Evolutionary conservation across 1,140 invertebrate genomes (phyloP), one percentile per base, ranked within the genome.

Genomic region (Rhizoglyphus robini): DNA sequence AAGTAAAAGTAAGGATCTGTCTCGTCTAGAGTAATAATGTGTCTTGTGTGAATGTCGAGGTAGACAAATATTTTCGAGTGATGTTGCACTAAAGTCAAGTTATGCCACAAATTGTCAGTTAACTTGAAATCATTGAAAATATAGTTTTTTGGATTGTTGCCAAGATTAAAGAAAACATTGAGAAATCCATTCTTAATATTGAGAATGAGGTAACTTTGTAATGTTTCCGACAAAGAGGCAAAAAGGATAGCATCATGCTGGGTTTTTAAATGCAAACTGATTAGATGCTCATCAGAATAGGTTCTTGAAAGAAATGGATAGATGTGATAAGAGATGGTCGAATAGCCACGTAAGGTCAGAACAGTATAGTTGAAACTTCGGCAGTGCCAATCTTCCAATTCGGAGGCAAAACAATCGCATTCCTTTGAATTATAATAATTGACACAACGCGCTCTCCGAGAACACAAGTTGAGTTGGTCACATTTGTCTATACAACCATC

Each of bases 301-400:
- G 90, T 86, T 46, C 88, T 81, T 75, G 93, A 88, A 74, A 90
- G 88, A 86, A 88, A 91, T 71, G 91, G 87, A 73, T 93, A 94
- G 18, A 94, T 86, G 59, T 88, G 80, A 75, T 93, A 94, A 0
- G 88, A 91, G 1, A 96, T 84, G 77, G 89, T 94, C 30, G 90
- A 92, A 61, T 90, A 91, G 0, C 91, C 90, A 67, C 87, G 80
- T 13, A 94, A 76, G 0, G 90, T 94, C 30, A 94, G 78, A 64
- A 88, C 83, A 0, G 90, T 90, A 3, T 88, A 86, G 76, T 86
- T 89, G 92, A 30, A 30, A 20, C 61, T 54, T 23, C 65, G 63
- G 75, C 90, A 96, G 64, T 84, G 83, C 69, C 88, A 84, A 71
- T 90, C 90, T 77, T 95, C 89, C 75, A 90, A 89, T 70, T 84